These are phyloP conservation scores for Odontocolon sp. DNA, from an alignment of 2,888 invertebrate species.

Conservation along the genomic window DNA sequence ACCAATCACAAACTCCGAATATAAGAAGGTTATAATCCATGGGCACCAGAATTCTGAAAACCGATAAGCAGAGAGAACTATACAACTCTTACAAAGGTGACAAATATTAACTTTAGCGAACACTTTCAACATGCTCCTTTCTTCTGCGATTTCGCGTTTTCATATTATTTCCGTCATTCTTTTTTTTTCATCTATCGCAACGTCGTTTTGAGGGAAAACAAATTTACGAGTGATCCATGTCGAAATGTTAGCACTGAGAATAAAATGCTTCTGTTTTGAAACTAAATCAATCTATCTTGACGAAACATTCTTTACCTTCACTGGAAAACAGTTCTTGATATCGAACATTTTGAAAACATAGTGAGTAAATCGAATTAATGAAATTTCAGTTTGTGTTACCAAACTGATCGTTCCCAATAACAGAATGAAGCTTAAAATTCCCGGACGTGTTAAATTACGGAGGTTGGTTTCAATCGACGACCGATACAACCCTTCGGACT, in stretches of 20 bases:
- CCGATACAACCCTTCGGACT: neutral
- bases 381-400: slow-evolving; percentile 51
- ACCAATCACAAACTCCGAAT: too few species aligned
- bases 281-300: neutral
- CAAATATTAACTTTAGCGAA: neutral
- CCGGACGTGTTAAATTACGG: slow-evolving; percentile 28
- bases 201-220: neutral
- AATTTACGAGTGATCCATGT: neutral
- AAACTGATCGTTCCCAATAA: slow-evolving; percentile 49
- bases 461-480: neutral
- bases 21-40: too few species aligned
- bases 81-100: neutral
- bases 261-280: too few species aligned
- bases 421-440: slow-evolving; percentile 49
- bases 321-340: neutral
- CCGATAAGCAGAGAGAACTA: slow-evolving; percentile 9
- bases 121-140: neutral
- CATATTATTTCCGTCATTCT: neutral
- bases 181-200: neutral
- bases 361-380: slow-evolving; percentile 27
- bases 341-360: slow-evolving; percentile 18
- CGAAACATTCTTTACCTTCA: neutral
- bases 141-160: neutral
- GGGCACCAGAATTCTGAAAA: too few species aligned
- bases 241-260: too few species aligned